Evolutionary conservation across 2,797 vertebrate species (phyloP).

Genomic region (Fistularia tabacaria): DNA sequence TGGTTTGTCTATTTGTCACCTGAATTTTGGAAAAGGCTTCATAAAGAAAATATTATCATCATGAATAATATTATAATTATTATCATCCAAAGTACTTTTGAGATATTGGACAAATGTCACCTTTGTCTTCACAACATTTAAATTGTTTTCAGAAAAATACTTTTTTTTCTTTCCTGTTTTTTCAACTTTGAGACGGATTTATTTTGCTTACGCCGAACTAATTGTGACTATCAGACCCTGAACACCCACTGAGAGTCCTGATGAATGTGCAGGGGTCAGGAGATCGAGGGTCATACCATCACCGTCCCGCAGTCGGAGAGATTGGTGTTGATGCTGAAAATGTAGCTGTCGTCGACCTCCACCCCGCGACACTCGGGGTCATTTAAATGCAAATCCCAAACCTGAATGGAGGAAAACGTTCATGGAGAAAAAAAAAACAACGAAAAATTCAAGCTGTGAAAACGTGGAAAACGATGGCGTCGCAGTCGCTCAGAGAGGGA

Average conservation of each 20-base stretch:
- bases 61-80: too few relatives aligned
- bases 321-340: constrained; percentile 77
- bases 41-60: constrained; percentile 38
- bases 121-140: background rate
- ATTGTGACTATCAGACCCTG: too few relatives aligned
- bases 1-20: constrained; percentile 12
- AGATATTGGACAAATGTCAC: background rate
- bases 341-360: constrained; percentile 64
- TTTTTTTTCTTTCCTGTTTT: too few relatives aligned
- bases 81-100: too few relatives aligned
- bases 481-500: too few relatives aligned
- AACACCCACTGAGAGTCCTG: too few relatives aligned
- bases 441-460: background rate
- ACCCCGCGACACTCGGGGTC: constrained; percentile 66
- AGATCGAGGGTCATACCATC: constrained; percentile 50
- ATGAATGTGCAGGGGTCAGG: background rate
- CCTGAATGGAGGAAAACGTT: constrained; percentile 54
- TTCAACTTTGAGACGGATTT: too few relatives aligned
- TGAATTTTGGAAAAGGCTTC: too few relatives aligned
- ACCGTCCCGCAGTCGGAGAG: constrained; percentile 73
- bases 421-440: background rate
- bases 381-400: constrained; percentile 78
- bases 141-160: too few relatives aligned
- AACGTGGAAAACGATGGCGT: background rate
- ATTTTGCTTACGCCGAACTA: too few relatives aligned